Percentiles rank a stretch among this genome's conserved stretches.
These are phyloP conservation scores for Pristis pectinata DNA, from an alignment of 2,797 vertebrate species.

Conservation along the genomic window DNA sequence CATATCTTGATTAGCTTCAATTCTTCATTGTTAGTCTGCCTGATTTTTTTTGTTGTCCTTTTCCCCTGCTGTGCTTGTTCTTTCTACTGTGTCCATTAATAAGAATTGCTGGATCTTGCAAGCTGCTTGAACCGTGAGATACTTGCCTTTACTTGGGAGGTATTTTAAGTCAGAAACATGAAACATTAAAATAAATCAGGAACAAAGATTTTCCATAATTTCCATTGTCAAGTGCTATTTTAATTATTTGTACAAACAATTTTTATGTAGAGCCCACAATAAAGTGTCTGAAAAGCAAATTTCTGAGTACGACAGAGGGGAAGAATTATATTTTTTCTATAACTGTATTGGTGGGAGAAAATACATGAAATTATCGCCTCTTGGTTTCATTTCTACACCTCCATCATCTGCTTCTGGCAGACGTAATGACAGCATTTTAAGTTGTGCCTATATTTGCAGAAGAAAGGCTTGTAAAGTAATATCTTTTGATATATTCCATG, in stretches of 20 bases:
- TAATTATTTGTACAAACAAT: background rate
- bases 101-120: background rate
- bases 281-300: background rate
- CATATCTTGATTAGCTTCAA: background rate
- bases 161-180: background rate
- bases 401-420: background rate
- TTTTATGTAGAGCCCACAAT: background rate
- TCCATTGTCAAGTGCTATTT: background rate
- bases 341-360: background rate
- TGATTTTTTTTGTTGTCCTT: background rate
- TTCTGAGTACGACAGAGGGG: background rate
- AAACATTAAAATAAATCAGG: background rate
- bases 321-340: background rate
- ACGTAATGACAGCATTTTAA: background rate
- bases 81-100: background rate
- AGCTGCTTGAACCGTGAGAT: background rate
- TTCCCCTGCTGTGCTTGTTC: background rate
- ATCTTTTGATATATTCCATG: slow-evolving; percentile 28
- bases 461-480: slow-evolving; percentile 20
- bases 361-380: background rate
- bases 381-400: slow-evolving; percentile 11
- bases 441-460: background rate
- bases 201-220: background rate
- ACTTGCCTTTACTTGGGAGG: background rate
- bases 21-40: background rate